Percentiles rank a stretch among this genome's conserved stretches.
Conservation (phyloP, 2,888 invertebrate genomes). For the Idaea biselata region DNA sequence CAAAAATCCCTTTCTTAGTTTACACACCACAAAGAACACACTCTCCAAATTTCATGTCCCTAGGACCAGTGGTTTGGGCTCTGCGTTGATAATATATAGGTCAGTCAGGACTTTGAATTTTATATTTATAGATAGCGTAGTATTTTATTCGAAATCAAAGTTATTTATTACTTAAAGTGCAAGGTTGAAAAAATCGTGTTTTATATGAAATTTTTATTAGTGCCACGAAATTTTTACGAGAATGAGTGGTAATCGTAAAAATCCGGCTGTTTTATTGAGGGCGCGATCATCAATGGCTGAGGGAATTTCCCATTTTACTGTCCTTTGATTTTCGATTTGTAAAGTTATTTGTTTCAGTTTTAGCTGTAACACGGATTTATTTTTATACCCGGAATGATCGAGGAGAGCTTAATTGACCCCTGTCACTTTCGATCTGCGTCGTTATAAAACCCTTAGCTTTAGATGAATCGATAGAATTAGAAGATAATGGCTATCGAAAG, state of each 20-base stretch:
- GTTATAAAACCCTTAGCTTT: too few relatives aligned
- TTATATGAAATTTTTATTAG: slow-evolving; percentile 39
- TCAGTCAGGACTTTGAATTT: too few relatives aligned
- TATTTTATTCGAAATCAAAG: not conserved
- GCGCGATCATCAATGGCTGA: not conserved
- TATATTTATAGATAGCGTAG: too few relatives aligned
- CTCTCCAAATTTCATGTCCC: too few relatives aligned
- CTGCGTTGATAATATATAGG: too few relatives aligned
- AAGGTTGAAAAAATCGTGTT: slow-evolving; percentile 7
- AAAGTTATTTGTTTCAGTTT: not conserved
- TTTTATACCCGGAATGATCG: not conserved
- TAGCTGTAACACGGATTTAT: not conserved
- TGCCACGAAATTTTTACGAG: slow-evolving; percentile 35
- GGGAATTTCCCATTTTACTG: not conserved
- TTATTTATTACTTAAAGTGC: not conserved
- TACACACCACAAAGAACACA: too few relatives aligned
- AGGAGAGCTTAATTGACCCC: not conserved
- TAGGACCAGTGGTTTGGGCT: too few relatives aligned
- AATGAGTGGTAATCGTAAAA: slow-evolving; percentile 38
- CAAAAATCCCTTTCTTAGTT: too few relatives aligned
- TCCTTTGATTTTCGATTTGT: not conserved
- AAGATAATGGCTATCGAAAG: too few relatives aligned
- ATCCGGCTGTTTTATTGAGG: slow-evolving; percentile 24
- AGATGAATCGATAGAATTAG: too few relatives aligned
- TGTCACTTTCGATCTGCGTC: too few relatives aligned